Conservation (phyloP, 2,888 invertebrate genomes). For the Ctenicera cuprea region DNA sequence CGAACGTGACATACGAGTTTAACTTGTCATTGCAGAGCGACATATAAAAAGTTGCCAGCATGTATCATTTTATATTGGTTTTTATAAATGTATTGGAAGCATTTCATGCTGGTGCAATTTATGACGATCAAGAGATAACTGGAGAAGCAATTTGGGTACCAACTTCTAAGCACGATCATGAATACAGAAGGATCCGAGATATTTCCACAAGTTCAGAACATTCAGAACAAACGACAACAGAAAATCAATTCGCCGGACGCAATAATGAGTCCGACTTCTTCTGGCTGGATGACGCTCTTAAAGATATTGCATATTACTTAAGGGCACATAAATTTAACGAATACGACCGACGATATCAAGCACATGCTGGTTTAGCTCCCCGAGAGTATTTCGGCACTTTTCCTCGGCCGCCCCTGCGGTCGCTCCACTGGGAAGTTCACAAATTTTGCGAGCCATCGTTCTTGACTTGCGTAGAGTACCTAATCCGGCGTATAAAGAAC, state of each 20-base stretch:
- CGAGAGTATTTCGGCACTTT: conserved; percentile 71
- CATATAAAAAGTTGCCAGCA: conserved; percentile 20
- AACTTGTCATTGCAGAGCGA: conserved; percentile 27
- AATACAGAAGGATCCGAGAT: neutral
- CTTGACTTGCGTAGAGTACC: conserved; percentile 76
- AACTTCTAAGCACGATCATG: neutral
- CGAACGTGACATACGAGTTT: conserved; percentile 23
- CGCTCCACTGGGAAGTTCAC: conserved; percentile 79
- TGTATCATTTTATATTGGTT: conserved; percentile 35
- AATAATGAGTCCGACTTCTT: conserved; percentile 55
- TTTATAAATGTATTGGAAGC: conserved; percentile 15
- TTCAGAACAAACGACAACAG: conserved; percentile 34
- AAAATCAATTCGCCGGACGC: conserved; percentile 51
- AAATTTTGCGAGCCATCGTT: conserved; percentile 75
- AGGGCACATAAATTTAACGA: conserved; percentile 80
- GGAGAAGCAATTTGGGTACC: neutral
- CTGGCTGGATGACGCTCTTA: conserved; percentile 73
- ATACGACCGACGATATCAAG: conserved; percentile 75
- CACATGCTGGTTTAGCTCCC: conserved; percentile 58
- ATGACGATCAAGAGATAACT: conserved; percentile 6
- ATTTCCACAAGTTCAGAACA: neutral
- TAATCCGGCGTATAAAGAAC: conserved; percentile 67
- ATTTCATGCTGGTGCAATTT: conserved; percentile 9
- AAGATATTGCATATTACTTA: conserved; percentile 78
- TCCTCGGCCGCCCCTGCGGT: conserved; percentile 75